Evolutionary conservation across 2,113 vertebrate species (phyloP), one percentile per base, ranked within the genome.

Genomic region (Erythrocercus mccallii): DNA sequence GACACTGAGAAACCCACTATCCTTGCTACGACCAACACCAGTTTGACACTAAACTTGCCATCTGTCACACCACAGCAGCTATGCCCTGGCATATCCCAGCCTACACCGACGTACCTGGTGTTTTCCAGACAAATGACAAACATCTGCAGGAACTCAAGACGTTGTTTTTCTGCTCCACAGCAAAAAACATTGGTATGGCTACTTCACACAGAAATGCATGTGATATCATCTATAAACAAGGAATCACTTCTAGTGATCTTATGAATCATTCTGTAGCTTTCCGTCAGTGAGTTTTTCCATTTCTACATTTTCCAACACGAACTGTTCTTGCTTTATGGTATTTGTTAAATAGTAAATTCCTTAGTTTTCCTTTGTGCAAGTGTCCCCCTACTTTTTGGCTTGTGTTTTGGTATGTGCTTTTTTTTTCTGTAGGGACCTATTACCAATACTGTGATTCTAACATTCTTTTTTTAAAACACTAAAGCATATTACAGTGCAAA

Each of bases 1-100:
- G 44, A 85, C 38, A 51, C 5, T 35, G 51, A 90, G 60, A 87
- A 95, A 30, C 95, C 96, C 48, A 70, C 62, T 38, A 80, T 98
- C 62, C 92, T 98, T 78, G 80, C 65, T 58, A 51, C 9, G 0
- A 97, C 96, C 2, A 98, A 98, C 77, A 98, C 86, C 62, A 98
- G 97, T 87, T 71, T 98, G 62, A 96, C 57, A 1, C 68, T 98
- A 37, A 72, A 70, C 16, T 86, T 98, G 58, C 96, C 97, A 24
- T 58, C 88, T 19, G 65, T 78, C 81, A 94, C n/a, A n/a, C 92
- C 97, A 44, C 94, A 96, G 28, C 57, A 94, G n/a, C 74, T 60
- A 0, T 97, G 96, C 76, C 57, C 77, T 0, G 68, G 92, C 21
- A 91, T 98, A 88, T 92, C 30, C 2, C 90, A 47, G 42, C 94